phyloP scores from a whole-genome alignment of 2,797 vertebrate species.

The Toxotes lorentzi region DNA sequence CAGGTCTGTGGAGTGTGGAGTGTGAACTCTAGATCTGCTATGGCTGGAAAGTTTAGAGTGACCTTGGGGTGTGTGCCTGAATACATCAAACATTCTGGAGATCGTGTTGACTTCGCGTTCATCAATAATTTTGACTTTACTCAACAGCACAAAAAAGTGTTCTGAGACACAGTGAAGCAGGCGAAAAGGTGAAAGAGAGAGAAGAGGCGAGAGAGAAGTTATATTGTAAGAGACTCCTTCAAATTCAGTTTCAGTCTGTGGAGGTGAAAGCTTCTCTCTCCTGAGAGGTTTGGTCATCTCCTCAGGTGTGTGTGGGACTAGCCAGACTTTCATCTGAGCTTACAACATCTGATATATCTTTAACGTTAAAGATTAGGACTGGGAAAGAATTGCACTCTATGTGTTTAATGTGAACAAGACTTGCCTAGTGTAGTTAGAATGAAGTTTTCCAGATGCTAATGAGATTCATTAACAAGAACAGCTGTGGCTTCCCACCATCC shows the following conservation, averaged over 20 bases:
- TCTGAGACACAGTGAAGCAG: conserved; percentile 9
- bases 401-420: not conserved
- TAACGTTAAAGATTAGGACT: not conserved
- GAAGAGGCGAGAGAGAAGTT: conserved; percentile 5
- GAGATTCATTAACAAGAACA: conserved; percentile 41
- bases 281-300: not conserved
- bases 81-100: conserved; percentile 43
- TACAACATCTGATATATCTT: not conserved
- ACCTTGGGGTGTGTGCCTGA: conserved; percentile 39
- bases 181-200: conserved; percentile 22
- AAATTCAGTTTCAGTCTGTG: conserved; percentile 14
- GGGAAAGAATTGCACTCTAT: not conserved
- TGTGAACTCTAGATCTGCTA: not conserved
- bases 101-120: conserved; percentile 37
- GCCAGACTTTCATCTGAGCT: not conserved
- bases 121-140: conserved; percentile 48
- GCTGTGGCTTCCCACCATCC: conserved; percentile 25
- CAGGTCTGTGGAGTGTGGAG: not conserved
- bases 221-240: not conserved
- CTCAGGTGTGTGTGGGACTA: not conserved
- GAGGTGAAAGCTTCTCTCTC: not conserved
- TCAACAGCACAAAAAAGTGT: conserved; percentile 8
- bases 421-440: conserved; percentile 35
- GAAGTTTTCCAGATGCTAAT: conserved; percentile 49
- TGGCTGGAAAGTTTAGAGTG: conserved; percentile 25